phyloP scores from a whole-genome alignment of 2,888 invertebrate genomes.

The Eugnorisma glareosa region DNA sequence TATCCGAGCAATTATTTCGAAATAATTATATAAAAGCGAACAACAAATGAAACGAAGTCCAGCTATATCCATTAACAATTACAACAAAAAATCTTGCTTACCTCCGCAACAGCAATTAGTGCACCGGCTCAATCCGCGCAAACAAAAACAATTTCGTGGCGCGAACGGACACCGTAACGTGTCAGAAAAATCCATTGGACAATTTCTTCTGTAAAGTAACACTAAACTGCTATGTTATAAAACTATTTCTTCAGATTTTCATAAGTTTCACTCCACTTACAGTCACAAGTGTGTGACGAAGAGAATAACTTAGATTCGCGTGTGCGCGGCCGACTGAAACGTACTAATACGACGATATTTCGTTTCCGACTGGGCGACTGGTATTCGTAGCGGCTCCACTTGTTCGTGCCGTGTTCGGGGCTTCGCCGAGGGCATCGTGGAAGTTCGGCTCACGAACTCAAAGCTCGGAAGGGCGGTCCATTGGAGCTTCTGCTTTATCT shows the following conservation, averaged over 20 bases:
- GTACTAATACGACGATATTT: conserved; percentile 76
- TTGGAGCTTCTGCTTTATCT: conserved; percentile 70
- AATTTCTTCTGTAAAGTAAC: conserved; percentile 56
- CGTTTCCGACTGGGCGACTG: conserved; percentile 79
- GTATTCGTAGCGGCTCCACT: conserved; percentile 52
- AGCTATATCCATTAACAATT: conserved; percentile 65
- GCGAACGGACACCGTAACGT: conserved; percentile 70
- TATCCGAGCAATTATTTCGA: conserved; percentile 46
- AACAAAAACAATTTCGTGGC: conserved; percentile 78
- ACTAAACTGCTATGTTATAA: conserved; percentile 60
- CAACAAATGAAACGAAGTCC: conserved; percentile 61
- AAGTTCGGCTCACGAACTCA: conserved; percentile 56
- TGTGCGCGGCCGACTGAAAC: conserved; percentile 73
- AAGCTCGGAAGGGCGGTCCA: conserved; percentile 66
- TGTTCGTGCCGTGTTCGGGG: conserved; percentile 60
- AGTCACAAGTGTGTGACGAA: conserved; percentile 85
- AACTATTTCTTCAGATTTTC: conserved; percentile 69
- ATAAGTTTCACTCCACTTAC: conserved; percentile 85
- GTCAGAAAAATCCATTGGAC: conserved; percentile 69
- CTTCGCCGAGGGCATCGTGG: conserved; percentile 56
- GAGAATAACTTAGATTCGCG: conserved; percentile 81
- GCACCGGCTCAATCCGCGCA: conserved; percentile 79
- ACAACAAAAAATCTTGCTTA: conserved; percentile 82
- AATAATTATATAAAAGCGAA: conserved; percentile 50
- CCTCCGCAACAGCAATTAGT: conserved; percentile 86